phyloP scores from a whole-genome alignment of 1,140 invertebrate genomes.

The Halesus radiatus region DNA sequence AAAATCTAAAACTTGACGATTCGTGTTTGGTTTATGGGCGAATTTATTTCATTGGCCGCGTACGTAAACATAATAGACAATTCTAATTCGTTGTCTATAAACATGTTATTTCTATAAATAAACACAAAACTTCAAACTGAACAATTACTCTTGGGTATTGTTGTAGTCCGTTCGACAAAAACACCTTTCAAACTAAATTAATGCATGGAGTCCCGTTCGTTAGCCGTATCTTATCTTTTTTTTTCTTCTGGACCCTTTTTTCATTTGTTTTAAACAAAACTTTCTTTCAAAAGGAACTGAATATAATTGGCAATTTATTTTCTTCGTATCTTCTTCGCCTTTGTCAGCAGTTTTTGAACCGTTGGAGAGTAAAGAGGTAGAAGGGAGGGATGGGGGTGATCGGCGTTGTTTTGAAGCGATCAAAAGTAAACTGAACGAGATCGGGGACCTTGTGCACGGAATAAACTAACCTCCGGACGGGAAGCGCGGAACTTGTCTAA shows the following conservation, averaged over 20 bases:
- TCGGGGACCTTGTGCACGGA: conserved; percentile 37
- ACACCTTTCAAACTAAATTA: conserved; percentile 29
- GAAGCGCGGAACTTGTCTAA: neutral
- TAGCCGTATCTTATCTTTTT: conserved; percentile 23
- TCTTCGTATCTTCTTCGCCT: conserved; percentile 54
- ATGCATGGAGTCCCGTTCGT: conserved; percentile 37
- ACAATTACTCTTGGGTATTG: conserved; percentile 32
- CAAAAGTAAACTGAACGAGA: conserved; percentile 52
- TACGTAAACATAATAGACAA: too few relatives aligned
- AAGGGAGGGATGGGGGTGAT: conserved; percentile 33
- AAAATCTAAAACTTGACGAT: too few relatives aligned
- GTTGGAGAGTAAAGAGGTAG: conserved; percentile 48
- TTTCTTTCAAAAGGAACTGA: conserved; percentile 49
- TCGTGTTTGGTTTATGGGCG: too few relatives aligned
- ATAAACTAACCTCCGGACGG: conserved; percentile 2
- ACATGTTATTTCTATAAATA: conserved; percentile 2
- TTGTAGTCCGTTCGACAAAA: conserved; percentile 8
- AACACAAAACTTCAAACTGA: neutral
- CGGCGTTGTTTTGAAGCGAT: conserved; percentile 50
- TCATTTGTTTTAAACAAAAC: conserved; percentile 51
- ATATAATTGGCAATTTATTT: conserved; percentile 55
- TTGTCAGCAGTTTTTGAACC: conserved; percentile 57
- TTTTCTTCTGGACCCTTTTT: conserved; percentile 39
- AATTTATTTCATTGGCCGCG: too few relatives aligned
- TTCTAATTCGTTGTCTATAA: neutral